A percentile compares a stretch with the other conserved stretches of the same genome.
phyloP scores from a whole-genome alignment of 2,888 invertebrate species.

The Hoplodrina blanda region DNA sequence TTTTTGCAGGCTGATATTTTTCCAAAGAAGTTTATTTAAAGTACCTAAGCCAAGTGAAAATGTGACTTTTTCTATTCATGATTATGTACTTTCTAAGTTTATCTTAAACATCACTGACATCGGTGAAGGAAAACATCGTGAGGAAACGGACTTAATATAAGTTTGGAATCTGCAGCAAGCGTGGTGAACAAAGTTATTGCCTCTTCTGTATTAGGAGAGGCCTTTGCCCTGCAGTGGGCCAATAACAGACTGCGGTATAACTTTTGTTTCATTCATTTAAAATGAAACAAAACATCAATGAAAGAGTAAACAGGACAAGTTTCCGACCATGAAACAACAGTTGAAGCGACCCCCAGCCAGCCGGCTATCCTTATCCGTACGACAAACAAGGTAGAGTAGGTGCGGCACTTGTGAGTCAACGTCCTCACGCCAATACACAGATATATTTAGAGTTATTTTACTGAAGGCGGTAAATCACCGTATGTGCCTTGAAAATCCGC shows the following conservation, averaged over 20 bases:
- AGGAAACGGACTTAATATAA: no score
- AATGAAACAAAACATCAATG: conserved; percentile 15
- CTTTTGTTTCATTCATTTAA: neutral
- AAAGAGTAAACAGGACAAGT: conserved; percentile 28
- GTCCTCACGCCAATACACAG: conserved; percentile 50
- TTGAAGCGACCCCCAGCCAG: conserved; percentile 50
- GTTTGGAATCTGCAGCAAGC: no score
- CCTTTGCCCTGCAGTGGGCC: no score
- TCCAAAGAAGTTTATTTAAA: neutral
- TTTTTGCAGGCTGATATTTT: conserved; percentile 5
- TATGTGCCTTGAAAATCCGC: conserved; percentile 44
- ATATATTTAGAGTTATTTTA: conserved; percentile 45
- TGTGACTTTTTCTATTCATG: no score
- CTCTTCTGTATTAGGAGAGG: no score
- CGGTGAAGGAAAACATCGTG: no score
- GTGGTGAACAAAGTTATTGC: no score
- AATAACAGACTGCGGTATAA: no score
- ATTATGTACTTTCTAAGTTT: no score
- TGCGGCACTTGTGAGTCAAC: conserved; percentile 62
- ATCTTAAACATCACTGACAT: no score
- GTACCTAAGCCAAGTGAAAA: neutral
- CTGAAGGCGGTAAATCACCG: conserved; percentile 44
- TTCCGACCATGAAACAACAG: conserved; percentile 60
- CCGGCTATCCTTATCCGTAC: conserved; percentile 57
- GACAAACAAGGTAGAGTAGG: conserved; percentile 65